phyloP scores from a whole-genome alignment of 2,113 vertebrate genomes.

The Probosciger aterrimus region DNA sequence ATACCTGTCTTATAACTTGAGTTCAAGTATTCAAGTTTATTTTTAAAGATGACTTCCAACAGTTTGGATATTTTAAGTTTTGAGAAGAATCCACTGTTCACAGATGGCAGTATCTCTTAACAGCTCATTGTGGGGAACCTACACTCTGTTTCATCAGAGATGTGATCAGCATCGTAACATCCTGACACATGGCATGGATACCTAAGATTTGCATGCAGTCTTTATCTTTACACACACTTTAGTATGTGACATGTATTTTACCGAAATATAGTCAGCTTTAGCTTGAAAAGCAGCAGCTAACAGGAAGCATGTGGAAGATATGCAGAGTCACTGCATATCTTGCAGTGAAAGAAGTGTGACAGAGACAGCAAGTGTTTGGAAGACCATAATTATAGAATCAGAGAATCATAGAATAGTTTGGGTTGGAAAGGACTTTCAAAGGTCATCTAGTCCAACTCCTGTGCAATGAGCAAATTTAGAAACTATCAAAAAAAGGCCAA shows the following conservation, averaged over 20 bases:
- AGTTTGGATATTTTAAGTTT: neutral
- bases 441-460: neutral
- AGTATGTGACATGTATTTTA: neutral
- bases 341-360: neutral
- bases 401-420: neutral
- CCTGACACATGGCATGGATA: neutral
- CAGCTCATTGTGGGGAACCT: neutral
- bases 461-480: neutral
- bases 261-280: neutral
- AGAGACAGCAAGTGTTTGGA: neutral
- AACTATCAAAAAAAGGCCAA: neutral
- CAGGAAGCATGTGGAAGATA: neutral
- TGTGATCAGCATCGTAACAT: neutral
- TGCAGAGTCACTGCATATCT: neutral
- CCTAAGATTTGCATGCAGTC: neutral
- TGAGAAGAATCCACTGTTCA: neutral
- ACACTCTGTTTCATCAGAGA: neutral
- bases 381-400: neutral
- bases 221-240: neutral
- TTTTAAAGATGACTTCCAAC: neutral
- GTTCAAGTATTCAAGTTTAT: neutral
- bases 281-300: neutral
- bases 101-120: too few species aligned
- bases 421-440: neutral
- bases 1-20: neutral